Base-by-base conservation (phyloP, 2,888 invertebrate genomes). In the Terebella lapidaria region DNA sequence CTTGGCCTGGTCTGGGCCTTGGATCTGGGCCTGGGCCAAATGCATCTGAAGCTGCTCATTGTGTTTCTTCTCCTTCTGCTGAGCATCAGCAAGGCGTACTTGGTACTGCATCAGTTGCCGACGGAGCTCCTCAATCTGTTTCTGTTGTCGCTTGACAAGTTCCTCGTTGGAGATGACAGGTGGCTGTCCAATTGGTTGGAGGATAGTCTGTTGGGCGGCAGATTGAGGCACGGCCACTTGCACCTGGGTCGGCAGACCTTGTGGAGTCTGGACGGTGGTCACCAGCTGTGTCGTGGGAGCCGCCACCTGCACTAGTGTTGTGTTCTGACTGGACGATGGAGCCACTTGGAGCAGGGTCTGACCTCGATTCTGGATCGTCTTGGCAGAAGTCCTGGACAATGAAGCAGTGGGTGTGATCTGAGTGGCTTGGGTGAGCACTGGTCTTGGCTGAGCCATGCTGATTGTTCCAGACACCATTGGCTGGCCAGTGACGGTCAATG, bases 71-170 rank as follows among this genome's bases (percentile, higher is more conserved):
- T 53, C 30, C 58, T 58, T 51, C 26, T 58, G 58, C 20, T 58
- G 58, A 28, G 30, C 35, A 42, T 35, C 35, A 28, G 29, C 51
- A 15, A n/a, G 49, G n/a, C 22, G 49, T 35, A 15, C 10, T 18
- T 35, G 35, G 5, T 49, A 22, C 24, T 49, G 49, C 18, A n/a
- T 15, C 49, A 64, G 57, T 54, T 64, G 74, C 49, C 69, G n/a
- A 2, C 24, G 91, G 52, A 94, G 83, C 73, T 92, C 91, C 73
- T 92, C 90, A 69, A 94, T 94, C 79, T 90, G 89, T 57, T 90
- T 86, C 72, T 89, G 88, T 77, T 94, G 93, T 72, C 91, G 90
- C 54, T 70, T 64, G n/a, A 78, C 67, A 57, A 78, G 64, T 26
- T 78, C 75, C 58, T 60, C 58, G 35, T 58, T 55, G 5, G 62